phyloP scores from a whole-genome alignment of 2,113 vertebrate genomes.

The Probosciger aterrimus region DNA sequence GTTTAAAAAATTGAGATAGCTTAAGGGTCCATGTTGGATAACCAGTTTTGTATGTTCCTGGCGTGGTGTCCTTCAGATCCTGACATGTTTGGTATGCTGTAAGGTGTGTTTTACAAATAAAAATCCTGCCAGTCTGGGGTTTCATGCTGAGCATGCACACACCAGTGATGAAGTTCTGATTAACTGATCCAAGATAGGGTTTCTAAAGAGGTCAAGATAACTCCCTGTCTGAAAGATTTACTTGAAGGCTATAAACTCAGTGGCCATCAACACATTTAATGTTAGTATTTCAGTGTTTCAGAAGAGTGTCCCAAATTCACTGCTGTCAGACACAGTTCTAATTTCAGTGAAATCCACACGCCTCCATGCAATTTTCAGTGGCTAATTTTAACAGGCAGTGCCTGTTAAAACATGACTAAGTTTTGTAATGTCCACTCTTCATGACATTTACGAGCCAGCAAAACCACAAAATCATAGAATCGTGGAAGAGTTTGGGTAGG shows the following conservation, averaged over 20 bases:
- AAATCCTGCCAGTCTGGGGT: background rate
- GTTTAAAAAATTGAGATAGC: background rate
- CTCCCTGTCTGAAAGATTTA: background rate
- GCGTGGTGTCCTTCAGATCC: background rate
- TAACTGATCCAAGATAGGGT: background rate
- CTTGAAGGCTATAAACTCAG: background rate
- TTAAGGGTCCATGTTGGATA: background rate
- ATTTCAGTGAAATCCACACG: background rate
- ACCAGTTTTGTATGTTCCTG: background rate
- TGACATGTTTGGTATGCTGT: background rate
- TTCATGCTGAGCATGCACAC: background rate
- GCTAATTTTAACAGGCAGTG: background rate
- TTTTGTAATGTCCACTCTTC: background rate
- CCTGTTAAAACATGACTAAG: background rate
- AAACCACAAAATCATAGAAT: background rate
- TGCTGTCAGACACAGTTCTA: background rate
- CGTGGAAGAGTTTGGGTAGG: background rate
- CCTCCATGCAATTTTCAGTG: background rate
- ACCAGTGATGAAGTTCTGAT: background rate
- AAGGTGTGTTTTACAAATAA: background rate
- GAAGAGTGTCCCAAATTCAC: background rate
- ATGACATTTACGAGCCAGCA: background rate
- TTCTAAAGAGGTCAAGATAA: background rate
- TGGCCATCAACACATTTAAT: background rate
- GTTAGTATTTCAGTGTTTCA: background rate